phyloP scores from a whole-genome alignment of 2,797 vertebrate genomes.

The Chelonia mydas region DNA sequence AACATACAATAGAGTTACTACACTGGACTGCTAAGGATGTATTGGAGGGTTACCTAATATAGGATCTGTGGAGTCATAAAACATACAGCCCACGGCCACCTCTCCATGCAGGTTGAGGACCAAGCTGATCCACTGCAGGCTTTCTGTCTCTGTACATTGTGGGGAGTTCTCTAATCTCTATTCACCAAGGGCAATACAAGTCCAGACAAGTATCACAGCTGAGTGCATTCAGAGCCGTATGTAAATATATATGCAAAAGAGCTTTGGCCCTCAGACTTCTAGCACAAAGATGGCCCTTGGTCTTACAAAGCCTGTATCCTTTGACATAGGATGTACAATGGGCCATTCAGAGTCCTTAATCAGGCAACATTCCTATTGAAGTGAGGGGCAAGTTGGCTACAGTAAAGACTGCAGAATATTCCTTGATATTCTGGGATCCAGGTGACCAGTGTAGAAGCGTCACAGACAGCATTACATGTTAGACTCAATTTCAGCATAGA shows the following conservation, averaged over 20 bases:
- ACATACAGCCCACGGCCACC: accelerated
- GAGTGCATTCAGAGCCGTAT: constrained; percentile 42
- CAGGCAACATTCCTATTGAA: background rate
- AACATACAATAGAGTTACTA: background rate
- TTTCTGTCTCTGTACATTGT: background rate
- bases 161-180: background rate
- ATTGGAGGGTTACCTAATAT: background rate
- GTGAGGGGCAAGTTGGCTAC: background rate
- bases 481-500: constrained; percentile 43
- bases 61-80: accelerated
- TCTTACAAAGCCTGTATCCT: background rate
- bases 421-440: background rate
- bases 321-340: background rate
- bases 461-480: background rate
- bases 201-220: constrained; percentile 13
- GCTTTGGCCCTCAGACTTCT: constrained; percentile 12
- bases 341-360: background rate
- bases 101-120: background rate
- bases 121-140: background rate
- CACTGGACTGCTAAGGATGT: accelerated
- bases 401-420: background rate
- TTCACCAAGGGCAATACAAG: background rate
- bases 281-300: background rate
- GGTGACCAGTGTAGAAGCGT: background rate
- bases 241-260: constrained; percentile 45